Base-by-base conservation (phyloP, 2,113 vertebrate genomes). In the Columbina picui region DNA sequence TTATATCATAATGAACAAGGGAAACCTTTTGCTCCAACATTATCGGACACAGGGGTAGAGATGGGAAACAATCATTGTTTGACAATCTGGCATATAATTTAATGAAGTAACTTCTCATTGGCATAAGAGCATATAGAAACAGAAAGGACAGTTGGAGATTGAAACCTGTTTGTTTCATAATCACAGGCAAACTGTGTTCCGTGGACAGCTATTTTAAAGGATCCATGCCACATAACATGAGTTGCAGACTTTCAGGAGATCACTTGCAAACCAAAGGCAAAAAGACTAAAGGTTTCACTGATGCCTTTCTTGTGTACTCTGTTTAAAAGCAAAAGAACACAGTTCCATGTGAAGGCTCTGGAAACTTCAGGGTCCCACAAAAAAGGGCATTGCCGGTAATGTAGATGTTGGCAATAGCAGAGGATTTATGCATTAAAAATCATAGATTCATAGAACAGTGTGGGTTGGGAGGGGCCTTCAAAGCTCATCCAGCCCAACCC, bases 151-250 rank as follows among this genome's bases (percentile, higher is more conserved):
- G 21, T 7, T 6, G 27, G 43, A 73, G 55, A 74, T 2, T 71
- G n/a, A 94, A 80, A 80, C 64, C 32, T 78, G 11, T 9, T 45
- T 74, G 11, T 76, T 87, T 90, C 25, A 9, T 61, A 76, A 80
- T 73, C 15, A 1, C 26, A 75, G 32, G 23, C 2, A 63, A 60
- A 75, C 22, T 50, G 16, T 21, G 15, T 41, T 82, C 20, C 47
- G 29, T 7, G 15, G 85, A 21, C 26, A 39, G 27, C 14, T 83
- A 17, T 10, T 29, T 91, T 59, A 67, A 77, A 74, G 41, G 74
- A 36, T 43, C 12, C 4, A 13, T 49, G 14, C 3, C 34, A 47
- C 1, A 4, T 32, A 67, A 81, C 4, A 18, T 0, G 0, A 75
- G 23, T 4, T 50, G 25, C 14, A 84, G 56, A 60, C n/a, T 47